A percentile compares a stretch with the other conserved stretches of the same genome.
Conservation (phyloP, 2,113 vertebrate species). For the Phalacrocorax aristotelis region DNA sequence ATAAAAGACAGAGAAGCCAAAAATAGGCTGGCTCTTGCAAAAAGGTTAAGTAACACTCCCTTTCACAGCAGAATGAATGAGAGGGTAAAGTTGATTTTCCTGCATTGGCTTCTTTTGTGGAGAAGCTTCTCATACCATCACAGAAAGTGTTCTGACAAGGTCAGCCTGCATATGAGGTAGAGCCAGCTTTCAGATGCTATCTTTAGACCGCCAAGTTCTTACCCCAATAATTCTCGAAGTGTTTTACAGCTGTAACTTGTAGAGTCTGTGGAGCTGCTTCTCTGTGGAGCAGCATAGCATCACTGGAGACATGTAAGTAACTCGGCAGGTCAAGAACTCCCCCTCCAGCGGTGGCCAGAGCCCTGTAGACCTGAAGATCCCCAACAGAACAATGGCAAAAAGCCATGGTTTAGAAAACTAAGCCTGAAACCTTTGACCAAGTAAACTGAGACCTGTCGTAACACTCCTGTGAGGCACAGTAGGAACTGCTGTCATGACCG, state of each 20-base stretch:
- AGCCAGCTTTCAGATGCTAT: neutral
- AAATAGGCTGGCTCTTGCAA: neutral
- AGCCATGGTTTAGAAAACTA: neutral
- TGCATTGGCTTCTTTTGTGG: neutral
- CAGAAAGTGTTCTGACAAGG: neutral
- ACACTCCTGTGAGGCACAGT: neutral
- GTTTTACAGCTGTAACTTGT: neutral
- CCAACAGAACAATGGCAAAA: conserved; percentile 17
- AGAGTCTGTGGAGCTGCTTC: neutral
- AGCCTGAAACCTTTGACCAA: neutral
- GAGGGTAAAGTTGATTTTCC: neutral
- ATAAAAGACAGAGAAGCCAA: neutral
- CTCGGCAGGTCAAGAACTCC: conserved; percentile 1
- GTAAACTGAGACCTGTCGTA: neutral
- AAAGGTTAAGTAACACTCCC: neutral
- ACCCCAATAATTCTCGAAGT: neutral
- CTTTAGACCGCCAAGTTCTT: neutral
- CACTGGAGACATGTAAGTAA: neutral
- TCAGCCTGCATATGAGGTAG: neutral
- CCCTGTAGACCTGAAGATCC: neutral
- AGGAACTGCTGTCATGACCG: neutral
- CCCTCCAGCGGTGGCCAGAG: neutral
- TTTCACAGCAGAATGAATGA: neutral
- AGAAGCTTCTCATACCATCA: neutral
- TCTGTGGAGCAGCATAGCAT: neutral